Evolutionary conservation across 2,113 vertebrate genomes (phyloP).

Genomic region (Machaerirhynchus nigripectus): DNA sequence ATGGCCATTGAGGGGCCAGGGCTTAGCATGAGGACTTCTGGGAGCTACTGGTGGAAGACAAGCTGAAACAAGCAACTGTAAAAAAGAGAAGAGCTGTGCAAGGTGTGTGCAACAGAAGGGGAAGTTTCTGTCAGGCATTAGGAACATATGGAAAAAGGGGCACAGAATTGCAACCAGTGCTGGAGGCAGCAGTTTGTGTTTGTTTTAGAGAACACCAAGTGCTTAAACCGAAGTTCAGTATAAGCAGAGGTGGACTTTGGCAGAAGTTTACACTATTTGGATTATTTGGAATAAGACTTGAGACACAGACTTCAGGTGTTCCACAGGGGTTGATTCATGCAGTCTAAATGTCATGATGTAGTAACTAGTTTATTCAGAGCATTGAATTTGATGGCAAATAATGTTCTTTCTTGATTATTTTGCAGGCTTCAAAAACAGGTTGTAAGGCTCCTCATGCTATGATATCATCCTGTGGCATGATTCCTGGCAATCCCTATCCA

Average conservation of each 20-base stretch:
- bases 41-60: background rate
- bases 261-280: background rate
- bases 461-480: constrained; percentile 97
- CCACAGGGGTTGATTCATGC: background rate
- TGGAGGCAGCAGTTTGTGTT: background rate
- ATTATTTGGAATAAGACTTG: background rate
- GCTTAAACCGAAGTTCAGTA: background rate
- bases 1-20: background rate
- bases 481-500: constrained; percentile 96
- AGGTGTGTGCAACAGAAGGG: background rate
- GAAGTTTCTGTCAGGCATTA: background rate
- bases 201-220: background rate
- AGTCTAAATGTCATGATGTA: background rate
- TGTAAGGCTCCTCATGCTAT: constrained; percentile 97
- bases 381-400: background rate
- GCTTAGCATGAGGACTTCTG: background rate
- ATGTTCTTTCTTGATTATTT: background rate
- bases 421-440: constrained; percentile 91
- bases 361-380: background rate
- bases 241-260: background rate
- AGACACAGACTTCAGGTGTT: background rate
- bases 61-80: background rate
- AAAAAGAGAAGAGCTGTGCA: background rate
- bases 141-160: background rate
- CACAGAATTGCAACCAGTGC: background rate